These are phyloP conservation scores for Pygoscelis adeliae DNA, from an alignment of 2,113 vertebrate species.

Conservation along the genomic window DNA sequence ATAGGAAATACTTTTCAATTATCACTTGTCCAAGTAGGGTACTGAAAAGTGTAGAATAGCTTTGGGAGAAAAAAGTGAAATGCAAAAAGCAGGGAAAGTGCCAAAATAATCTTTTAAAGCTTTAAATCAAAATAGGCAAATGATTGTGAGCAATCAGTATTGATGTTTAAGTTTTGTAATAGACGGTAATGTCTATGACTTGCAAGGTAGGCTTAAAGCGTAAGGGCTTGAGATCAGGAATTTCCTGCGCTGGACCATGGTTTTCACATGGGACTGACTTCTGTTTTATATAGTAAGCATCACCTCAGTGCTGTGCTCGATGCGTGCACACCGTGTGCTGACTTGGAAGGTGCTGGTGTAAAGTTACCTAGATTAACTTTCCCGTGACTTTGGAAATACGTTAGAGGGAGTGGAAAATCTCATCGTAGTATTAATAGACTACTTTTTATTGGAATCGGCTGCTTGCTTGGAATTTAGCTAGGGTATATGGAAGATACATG, in stretches of 20 bases:
- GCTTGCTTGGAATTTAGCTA: neutral
- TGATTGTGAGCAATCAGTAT: neutral
- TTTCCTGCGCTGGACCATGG: neutral
- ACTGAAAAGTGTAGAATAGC: neutral
- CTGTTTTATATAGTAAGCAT: neutral
- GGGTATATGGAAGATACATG: neutral
- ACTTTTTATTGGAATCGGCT: neutral
- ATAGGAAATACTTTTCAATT: neutral
- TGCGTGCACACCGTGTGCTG: fast-evolving
- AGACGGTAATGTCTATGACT: neutral
- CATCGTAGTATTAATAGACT: neutral
- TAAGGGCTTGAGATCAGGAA: neutral
- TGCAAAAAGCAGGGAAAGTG: neutral
- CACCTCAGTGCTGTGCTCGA: neutral
- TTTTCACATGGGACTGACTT: neutral
- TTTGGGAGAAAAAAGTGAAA: neutral
- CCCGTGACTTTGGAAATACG: neutral
- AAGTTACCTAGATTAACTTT: neutral
- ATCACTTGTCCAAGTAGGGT: neutral
- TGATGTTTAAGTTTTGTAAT: neutral
- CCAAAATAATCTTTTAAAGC: neutral
- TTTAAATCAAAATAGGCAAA: neutral
- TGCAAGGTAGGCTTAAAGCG: neutral
- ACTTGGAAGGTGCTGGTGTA: neutral
- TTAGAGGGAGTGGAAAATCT: neutral